Percentiles rank a stretch among this genome's conserved stretches.
These are phyloP conservation scores for Scomber scombrus DNA, from an alignment of 2,113 vertebrate species.

Conservation along the genomic window DNA sequence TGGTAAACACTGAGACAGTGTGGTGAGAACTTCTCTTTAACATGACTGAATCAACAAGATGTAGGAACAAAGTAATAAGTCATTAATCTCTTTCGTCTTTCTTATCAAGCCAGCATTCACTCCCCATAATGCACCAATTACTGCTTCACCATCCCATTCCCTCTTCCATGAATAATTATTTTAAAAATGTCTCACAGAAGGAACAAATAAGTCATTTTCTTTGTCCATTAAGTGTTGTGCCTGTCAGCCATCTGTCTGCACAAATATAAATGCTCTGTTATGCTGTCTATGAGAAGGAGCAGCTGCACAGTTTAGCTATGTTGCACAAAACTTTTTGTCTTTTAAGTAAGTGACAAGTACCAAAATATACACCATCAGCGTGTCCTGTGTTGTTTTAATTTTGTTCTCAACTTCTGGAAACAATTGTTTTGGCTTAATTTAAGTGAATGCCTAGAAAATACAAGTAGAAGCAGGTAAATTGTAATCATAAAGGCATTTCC, in stretches of 20 bases:
- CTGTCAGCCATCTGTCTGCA: conserved; percentile 54
- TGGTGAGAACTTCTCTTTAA: conserved; percentile 19
- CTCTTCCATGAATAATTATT: conserved; percentile 25
- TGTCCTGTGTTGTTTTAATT: background rate
- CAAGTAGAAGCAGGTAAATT: no score
- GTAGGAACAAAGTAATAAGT: conserved; percentile 26
- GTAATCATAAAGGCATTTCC: no score
- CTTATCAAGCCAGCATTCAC: conserved; percentile 51
- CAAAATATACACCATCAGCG: background rate
- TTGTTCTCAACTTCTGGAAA: no score
- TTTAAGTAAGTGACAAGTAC: no score
- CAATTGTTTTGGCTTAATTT: no score
- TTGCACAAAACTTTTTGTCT: no score
- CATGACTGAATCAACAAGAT: conserved; percentile 1
- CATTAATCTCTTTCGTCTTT: conserved; percentile 32
- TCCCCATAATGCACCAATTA: conserved; percentile 51
- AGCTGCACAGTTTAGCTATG: conserved; percentile 32
- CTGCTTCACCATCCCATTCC: background rate
- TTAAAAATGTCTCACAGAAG: conserved; percentile 27
- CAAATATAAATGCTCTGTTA: conserved; percentile 24
- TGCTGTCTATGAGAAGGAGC: conserved; percentile 20
- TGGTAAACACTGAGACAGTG: background rate
- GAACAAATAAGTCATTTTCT: conserved; percentile 40
- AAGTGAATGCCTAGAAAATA: no score
- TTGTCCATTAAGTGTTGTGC: conserved; percentile 19